Percentiles rank a stretch among this genome's conserved stretches.
Evolutionary conservation across 2,888 invertebrate genomes (phyloP).

Genomic region (Tinea pellionella): DNA sequence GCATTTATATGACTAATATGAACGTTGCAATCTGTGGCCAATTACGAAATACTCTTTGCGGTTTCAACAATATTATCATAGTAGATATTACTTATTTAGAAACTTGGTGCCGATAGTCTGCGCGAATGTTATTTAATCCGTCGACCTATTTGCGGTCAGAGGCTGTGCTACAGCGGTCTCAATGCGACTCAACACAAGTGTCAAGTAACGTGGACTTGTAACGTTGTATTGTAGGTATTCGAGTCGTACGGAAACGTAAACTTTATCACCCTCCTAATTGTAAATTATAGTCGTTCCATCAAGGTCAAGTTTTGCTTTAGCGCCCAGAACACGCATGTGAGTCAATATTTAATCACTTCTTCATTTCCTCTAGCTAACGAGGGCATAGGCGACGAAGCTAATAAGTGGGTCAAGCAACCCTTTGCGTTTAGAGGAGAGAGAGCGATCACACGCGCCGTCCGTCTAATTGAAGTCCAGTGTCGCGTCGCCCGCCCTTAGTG

Average conservation of each 20-base stretch:
- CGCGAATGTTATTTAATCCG: constrained; percentile 54
- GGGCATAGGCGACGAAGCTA: constrained; percentile 41
- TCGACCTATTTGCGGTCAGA: constrained; percentile 63
- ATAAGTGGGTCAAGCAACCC: constrained; percentile 67
- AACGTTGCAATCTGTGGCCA: constrained; percentile 18
- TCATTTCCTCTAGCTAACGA: constrained; percentile 44
- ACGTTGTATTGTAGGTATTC: background rate
- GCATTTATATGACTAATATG: background rate
- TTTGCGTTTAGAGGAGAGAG: constrained; percentile 35
- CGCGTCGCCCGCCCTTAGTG: constrained; percentile 61
- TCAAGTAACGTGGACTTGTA: background rate
- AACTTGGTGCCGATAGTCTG: constrained; percentile 32
- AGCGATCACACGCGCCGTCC: constrained; percentile 58
- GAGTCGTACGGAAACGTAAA: background rate
- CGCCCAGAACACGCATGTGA: background rate
- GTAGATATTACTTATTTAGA: constrained; percentile 62
- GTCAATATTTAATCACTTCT: constrained; percentile 19
- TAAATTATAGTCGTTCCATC: no score
- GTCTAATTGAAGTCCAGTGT: constrained; percentile 70
- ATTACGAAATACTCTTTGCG: constrained; percentile 50
- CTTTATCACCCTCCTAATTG: no score
- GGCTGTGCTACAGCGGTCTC: constrained; percentile 26
- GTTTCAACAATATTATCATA: constrained; percentile 54
- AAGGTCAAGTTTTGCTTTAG: background rate
- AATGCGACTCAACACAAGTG: background rate